These are phyloP conservation scores for Serrognathus titanus DNA, from an alignment of 2,888 invertebrate species.

Conservation along the genomic window DNA sequence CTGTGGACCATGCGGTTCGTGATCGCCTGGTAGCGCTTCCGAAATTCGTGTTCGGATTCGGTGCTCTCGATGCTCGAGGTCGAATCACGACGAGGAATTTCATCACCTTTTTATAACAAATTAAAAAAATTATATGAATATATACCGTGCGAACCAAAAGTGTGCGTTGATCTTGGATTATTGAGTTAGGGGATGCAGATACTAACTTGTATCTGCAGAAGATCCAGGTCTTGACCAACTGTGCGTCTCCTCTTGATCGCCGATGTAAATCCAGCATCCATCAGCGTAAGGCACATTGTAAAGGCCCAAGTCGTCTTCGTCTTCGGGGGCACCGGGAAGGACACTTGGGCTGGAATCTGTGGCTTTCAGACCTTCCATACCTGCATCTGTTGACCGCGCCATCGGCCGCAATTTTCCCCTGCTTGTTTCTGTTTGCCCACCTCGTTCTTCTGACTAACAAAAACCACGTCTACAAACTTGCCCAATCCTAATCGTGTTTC, in stretches of 20 bases:
- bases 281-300: slow-evolving; percentile 72
- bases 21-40: slow-evolving; percentile 79
- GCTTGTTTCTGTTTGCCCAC: slow-evolving; percentile 60
- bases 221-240: slow-evolving; percentile 59
- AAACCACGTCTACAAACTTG: slow-evolving; percentile 9
- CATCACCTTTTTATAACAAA: slow-evolving; percentile 36
- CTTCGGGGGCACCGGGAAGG: slow-evolving; percentile 50
- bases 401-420: slow-evolving; percentile 54
- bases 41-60: slow-evolving; percentile 82
- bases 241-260: slow-evolving; percentile 66
- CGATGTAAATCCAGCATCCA: slow-evolving; percentile 73
- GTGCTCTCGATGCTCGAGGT: slow-evolving; percentile 55
- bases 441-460: slow-evolving; percentile 68
- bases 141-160: no score
- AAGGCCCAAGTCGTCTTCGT: slow-evolving; percentile 67
- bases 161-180: no score
- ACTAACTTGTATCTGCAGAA: background rate
- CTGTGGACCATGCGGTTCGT: slow-evolving; percentile 88
- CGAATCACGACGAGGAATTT: slow-evolving; percentile 54
- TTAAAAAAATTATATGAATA: no score
- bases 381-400: slow-evolving; percentile 70
- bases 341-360: slow-evolving; percentile 68
- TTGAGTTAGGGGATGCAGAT: background rate
- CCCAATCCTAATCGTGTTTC: no score
- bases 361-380: slow-evolving; percentile 61